Evolutionary conservation across 2,888 invertebrate species (phyloP), one percentile per base, ranked within the genome.

Genomic region (Kryphioiulus occultus): DNA sequence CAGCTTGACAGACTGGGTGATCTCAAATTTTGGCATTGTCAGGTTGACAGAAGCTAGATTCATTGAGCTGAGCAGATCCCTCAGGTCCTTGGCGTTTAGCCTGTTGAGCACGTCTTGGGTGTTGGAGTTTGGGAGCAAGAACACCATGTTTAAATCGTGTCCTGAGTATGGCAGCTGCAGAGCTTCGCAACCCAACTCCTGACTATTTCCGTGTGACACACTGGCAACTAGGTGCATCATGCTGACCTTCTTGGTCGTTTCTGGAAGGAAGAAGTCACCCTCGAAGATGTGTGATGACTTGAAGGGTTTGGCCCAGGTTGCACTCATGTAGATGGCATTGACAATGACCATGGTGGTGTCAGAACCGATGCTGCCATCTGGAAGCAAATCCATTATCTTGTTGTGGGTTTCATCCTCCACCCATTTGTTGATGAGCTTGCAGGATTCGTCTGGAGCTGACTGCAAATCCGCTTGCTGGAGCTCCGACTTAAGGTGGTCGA

Each of bases 331-430:
- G 39, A 92, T 91, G 3, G 92, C 93, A 90, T 93, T 93, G 17
- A 92, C 91, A n/a, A 93, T 89, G 15, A 93, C 91, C 89, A 93
- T 89, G 0, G 90, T 89, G 5, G 91, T 91, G 35, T 47, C 42
- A 59, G 88, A 59, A 1, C 89, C n/a, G n/a, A 92, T 89, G 12
- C 90, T 89, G n/a, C 93, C 93, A 0, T 94, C 22, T 0, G 93
- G 91, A 86, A 99, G 92, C 1, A 99, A 93, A 90, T 97, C 93
- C 90, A 94, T 94, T 88, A 99, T 98, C 91, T 95, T 96, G 12
- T 95, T 92, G 87, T 96, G 95, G 0, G 99, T 99, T 91, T 96
- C 94, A 5, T 93, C 91, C 90, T 95, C 95, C 82, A 97, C 96
- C 96, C 97, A 98, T 53, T 92, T 90, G 91, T 99, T 99, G 85